A percentile compares a stretch with the other conserved stretches of the same genome.
Conservation (phyloP, 1,140 invertebrate species). For the Bombus breviceps region DNA sequence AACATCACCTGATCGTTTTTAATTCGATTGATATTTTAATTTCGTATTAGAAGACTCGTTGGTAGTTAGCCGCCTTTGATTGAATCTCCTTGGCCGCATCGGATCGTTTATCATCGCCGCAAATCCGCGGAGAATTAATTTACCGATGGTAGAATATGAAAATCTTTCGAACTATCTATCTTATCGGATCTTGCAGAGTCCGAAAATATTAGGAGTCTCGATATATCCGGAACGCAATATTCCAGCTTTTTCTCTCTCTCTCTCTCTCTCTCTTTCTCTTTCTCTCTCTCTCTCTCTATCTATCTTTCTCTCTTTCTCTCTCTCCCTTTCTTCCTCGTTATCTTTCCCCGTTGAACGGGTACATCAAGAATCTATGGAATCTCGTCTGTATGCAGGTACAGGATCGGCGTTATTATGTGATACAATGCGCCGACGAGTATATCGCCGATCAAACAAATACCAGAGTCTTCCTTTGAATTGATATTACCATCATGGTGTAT, state of each 20-base stretch:
- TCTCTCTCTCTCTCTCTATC: neutral
- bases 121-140: constrained; percentile 10
- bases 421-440: neutral
- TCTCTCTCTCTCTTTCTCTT: neutral
- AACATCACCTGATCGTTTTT: too few relatives aligned
- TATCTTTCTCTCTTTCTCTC: neutral
- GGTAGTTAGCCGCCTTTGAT: too few relatives aligned
- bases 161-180: neutral
- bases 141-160: neutral
- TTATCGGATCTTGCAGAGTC: neutral
- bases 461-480: constrained; percentile 1
- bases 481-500: neutral
- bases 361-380: constrained; percentile 45
- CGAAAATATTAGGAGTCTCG: constrained; percentile 16
- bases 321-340: neutral
- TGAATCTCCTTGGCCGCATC: too few relatives aligned
- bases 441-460: constrained; percentile 26
- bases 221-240: constrained; percentile 30
- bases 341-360: neutral
- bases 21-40: constrained; percentile 7
- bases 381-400: constrained; percentile 10
- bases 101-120: too few relatives aligned
- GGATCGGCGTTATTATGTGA: constrained; percentile 36
- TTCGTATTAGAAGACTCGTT: neutral
- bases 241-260: neutral